Conservation (phyloP, 2,888 invertebrate species). For the Dicycla oo region DNA sequence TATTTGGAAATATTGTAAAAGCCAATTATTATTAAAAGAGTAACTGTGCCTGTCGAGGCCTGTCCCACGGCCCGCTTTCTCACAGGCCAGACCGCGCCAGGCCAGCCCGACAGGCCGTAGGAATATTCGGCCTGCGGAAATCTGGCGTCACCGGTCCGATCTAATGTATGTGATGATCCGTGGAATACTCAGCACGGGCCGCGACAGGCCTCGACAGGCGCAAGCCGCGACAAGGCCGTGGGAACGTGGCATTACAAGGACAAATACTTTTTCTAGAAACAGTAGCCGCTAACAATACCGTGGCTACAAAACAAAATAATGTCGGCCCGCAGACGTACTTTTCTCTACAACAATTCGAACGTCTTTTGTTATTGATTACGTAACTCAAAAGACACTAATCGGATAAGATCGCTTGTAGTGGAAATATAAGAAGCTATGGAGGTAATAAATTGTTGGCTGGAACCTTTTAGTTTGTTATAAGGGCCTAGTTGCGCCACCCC, state of each 20-base stretch:
- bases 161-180: no score
- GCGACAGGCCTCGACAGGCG: no score
- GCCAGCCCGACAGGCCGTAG: no score
- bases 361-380: constrained; percentile 62
- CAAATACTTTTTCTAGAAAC: constrained; percentile 6
- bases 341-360: constrained; percentile 33
- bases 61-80: no score
- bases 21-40: neutral
- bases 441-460: constrained; percentile 61
- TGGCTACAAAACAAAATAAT: constrained; percentile 6
- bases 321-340: constrained; percentile 13
- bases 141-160: no score
- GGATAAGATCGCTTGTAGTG: constrained; percentile 64
- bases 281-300: constrained; percentile 5
- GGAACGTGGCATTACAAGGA: neutral
- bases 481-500: constrained; percentile 54
- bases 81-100: no score
- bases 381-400: constrained; percentile 66
- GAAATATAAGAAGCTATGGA: constrained; percentile 60
- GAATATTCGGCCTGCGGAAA: no score
- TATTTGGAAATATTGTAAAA: neutral
- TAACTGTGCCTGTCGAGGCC: neutral
- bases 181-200: no score
- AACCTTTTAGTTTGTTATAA: constrained; percentile 60
- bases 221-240: no score